Percentiles rank a stretch among this genome's conserved stretches.
phyloP scores from a whole-genome alignment of 1,140 invertebrate species.

The Wasmannia auropunctata region DNA sequence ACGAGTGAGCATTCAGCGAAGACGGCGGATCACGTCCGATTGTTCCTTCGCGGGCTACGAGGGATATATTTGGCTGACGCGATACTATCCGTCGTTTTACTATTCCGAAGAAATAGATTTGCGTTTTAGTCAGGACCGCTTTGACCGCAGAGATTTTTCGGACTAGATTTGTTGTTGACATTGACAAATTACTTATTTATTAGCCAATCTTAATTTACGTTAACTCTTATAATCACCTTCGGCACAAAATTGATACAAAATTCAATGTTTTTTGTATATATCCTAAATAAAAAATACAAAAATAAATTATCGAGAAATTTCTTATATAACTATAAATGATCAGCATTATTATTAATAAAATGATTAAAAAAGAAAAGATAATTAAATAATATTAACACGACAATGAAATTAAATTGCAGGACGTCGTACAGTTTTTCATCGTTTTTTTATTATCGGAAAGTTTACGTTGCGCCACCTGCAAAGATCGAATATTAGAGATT shows the following conservation, averaged over 20 bases:
- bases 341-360: background rate
- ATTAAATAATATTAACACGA: background rate
- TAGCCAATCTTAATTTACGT: background rate
- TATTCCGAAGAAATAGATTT: constrained; percentile 16
- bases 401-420: background rate
- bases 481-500: constrained; percentile 6
- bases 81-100: constrained; percentile 41
- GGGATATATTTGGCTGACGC: constrained; percentile 3
- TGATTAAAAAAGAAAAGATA: background rate
- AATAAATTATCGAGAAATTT: background rate
- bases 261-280: background rate
- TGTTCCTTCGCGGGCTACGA: constrained; percentile 26
- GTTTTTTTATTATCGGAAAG: background rate
- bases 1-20: constrained; percentile 33
- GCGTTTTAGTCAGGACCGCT: background rate
- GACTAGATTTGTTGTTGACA: background rate
- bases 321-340: background rate
- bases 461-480: background rate
- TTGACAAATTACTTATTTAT: background rate
- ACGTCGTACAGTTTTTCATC: background rate
- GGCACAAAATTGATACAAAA: too few species aligned
- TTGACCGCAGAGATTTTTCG: background rate
- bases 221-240: background rate
- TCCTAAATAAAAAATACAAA: background rate
- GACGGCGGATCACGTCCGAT: constrained; percentile 41